Evolutionary conservation across 2,888 invertebrate genomes (phyloP), one percentile per base, ranked within the genome.

Genomic region (Mantis religiosa): DNA sequence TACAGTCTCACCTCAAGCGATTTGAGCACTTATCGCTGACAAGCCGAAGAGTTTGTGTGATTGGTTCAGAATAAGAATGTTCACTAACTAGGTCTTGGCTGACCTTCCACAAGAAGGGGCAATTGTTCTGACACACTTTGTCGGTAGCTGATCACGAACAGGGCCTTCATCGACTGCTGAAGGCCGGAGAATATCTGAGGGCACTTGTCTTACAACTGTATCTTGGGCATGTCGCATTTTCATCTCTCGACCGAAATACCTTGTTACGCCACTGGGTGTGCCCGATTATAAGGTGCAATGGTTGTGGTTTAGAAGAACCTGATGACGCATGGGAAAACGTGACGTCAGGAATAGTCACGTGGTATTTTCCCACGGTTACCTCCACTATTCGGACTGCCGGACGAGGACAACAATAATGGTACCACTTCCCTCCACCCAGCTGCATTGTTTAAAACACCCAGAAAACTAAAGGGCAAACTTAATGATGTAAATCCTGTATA

Each of bases 271-370:
- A 71, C 54, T 71, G 54, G 54, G 54, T 71, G 54, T 86, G 86
- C 71, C 86, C 86, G 27, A 86, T 86, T 86, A 86, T 87, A 82
- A 87, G 87, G 87, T 82, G 87, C 87, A 87, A 87, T 87, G 87
- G 41, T 87, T 87, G 87, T 82, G 87, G 87, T 87, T 82, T 87
- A 27, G 71, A 71, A 71, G 54, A 87, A 28, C 27, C 87, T 82
- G 87, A 87, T 87, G 87, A 82, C 87, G 87, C 87, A 81, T 84
- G 34, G 84, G 84, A 41, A 28, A 83, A 88, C 88, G 88, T 88
- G 88, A 88, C 47, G 82, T 81, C 85, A 85, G 71, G 85, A 28
- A 71, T 20, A 88, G 88, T 88, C 88, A 88, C 88, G 88, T 88
- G 88, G 85, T 41, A 28, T 85, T 28, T 88, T 88, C 88, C 85